Base-by-base conservation (phyloP, 2,797 vertebrate species). In the Microctenopoma stevenorrisi region DNA sequence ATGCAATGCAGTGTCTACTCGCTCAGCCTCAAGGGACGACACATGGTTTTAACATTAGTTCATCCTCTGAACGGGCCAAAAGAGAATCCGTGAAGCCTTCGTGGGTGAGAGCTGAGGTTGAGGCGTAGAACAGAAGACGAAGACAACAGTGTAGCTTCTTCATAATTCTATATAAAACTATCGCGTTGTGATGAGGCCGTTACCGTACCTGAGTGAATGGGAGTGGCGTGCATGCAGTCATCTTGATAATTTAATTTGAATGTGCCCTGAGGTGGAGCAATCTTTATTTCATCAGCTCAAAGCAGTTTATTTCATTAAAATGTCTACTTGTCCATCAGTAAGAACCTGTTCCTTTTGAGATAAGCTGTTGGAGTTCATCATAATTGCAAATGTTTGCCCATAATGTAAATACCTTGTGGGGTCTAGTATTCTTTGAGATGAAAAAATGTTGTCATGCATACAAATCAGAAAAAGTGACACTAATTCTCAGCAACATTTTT, bases 41-140 rank as follows among this genome's bases (percentile, higher is more conserved):
- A 95, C 93, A 91, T 96, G 95, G 73, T 95, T 96, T 94, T 89
- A 83, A 91, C 95, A 94, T 94, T 90, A 90, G 84, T 83, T 58
- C 57, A 71, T 86, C 89, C 67, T 78, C 64, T 73, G 80, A 81
- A 77, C 74, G 37, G 74, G 78, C 71, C 54, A 68, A 76, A 74
- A 64, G 63, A 77, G 53, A 52, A 54, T 59, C 47, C 49, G 46
- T 13, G 50, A 75, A 77, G 76, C 51, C 68, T 74, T 69, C 14
- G 60, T 30, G 43, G 44, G 53, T 57, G 30, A 57, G 48, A 46
- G 51, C 49, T 33, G 53, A 55, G 63, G 51, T 46, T 28, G 53
- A 55, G 63, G 60, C 15, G 30, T 42, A 59, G 38, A 44, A 54
- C 37, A 42, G 47, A 48, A 26, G 51, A 63, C 30, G 30, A 33